Base-by-base conservation (phyloP, 1,140 invertebrate genomes). In the Stegodyphus mimosarum region DNA sequence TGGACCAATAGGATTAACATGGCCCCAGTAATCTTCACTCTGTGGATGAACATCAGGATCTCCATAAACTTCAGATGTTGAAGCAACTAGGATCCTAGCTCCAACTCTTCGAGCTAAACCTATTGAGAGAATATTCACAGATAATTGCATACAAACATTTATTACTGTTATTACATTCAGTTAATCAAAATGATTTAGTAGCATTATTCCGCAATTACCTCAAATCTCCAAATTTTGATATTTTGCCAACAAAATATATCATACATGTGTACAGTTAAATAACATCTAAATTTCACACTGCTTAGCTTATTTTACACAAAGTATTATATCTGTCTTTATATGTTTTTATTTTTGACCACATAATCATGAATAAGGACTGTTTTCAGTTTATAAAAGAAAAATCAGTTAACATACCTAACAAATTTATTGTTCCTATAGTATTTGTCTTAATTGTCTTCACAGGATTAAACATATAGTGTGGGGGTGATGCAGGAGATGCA, bases 371-470 rank as follows among this genome's bases (percentile, higher is more conserved):
- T 33, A 33, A 33, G 33, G 33, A 33, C 1, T 33, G 33, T 33
- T 33, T 33, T 33, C 33, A 33, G 3, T 33, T 33, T 33, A 33
- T 33, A 33, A 33, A 33, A 33, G 33, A 33, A 33, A 33, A 33
- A 1, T 33, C 33, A 33, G 33, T 33, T 2, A 52, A 89, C 92
- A 91, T 91, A 95, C 98, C 98, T 87, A 99, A 92, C 93, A 99
- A 96, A 92, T 99, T 99, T 87, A 99, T 99, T n/a, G 99, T 99
- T 2, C 98, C 98, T 87, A 99, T 93, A 17, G 98, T 99, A 90
- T 99, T 99, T 3, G 98, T 99, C 91, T 99, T 99, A 81, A 99
- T 98, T 18, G 99, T 99, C 92, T 99, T 99, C 0, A 99, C 98
- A 55, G 98, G 98, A 93, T 99, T 99, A 88, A 97, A 95, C 98